Percentiles rank a stretch among this genome's conserved stretches.
These are phyloP conservation scores for Suricata suricatta DNA, from an alignment of 2,113 vertebrate genomes.

Conservation along the genomic window DNA sequence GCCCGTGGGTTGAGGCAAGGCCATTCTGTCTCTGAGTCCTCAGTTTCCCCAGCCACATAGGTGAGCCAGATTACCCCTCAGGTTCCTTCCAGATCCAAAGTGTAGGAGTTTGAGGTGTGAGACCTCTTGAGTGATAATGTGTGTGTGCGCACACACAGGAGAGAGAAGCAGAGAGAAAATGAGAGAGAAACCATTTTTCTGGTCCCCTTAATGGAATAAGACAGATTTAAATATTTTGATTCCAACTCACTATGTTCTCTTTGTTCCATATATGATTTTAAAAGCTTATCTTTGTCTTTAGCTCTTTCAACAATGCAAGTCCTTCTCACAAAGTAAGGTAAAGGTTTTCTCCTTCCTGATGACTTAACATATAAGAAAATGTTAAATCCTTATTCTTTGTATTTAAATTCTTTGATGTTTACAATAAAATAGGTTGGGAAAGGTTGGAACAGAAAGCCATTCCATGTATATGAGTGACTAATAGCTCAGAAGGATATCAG, in stretches of 20 bases:
- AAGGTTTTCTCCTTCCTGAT: constrained; percentile 58
- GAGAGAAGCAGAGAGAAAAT: background rate
- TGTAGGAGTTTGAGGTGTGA: background rate
- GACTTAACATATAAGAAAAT: constrained; percentile 19
- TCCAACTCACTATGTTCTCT: constrained; percentile 26
- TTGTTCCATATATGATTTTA: constrained; percentile 50
- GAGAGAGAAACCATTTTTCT: background rate
- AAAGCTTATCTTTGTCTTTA: constrained; percentile 64
- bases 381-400: constrained; percentile 54
- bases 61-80: background rate
- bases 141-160: background rate
- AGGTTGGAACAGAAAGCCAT: background rate
- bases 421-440: constrained; percentile 26
- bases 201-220: constrained; percentile 33
- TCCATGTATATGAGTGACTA: background rate
- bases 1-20: background rate
- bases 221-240: constrained; percentile 71
- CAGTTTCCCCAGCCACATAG: background rate
- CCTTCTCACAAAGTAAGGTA: constrained; percentile 49
- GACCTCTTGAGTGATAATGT: background rate
- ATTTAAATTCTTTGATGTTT: constrained; percentile 49
- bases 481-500: background rate
- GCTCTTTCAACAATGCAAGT: constrained; percentile 62
- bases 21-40: background rate
- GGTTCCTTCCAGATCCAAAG: background rate